Evolutionary conservation across 2,113 vertebrate genomes (phyloP), one percentile per base, ranked within the genome.

Genomic region (Notothenia coriiceps): DNA sequence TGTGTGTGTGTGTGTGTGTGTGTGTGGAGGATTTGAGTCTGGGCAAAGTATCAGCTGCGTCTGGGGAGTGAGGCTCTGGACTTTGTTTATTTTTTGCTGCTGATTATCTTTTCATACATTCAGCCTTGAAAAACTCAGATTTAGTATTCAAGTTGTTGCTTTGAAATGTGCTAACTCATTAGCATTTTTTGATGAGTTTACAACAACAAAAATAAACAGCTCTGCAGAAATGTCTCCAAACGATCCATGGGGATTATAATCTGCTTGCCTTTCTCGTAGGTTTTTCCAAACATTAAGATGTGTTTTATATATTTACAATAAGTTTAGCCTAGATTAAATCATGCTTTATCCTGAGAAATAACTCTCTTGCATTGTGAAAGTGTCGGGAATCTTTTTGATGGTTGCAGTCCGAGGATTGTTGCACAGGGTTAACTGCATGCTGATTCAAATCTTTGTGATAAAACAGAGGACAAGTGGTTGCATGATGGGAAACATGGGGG

Each of bases 31-130:
- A 87, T 90, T 79, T 78, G 25, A 77, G 33, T 70, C 49, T 72
- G 43, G 43, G 51, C 43, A 12, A n/a, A 59, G 20, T 44, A 44
- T 70, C 49, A 12, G 44, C 43, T 46, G 61, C 43, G 57, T 64
- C 77, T 74, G 51, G 3, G 22, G 70, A 74, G 18, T 3, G 2
- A 62, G 72, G 63, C 29, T 72, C 63, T 55, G 44, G 73, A 68
- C 29, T 76, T 66, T 85, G 77, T 83, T 50, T 78, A n/a, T 77
- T 59, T 80, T 80, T 71, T 54, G 52, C 43, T 29, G 54, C 59
- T 75, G 80, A 66, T 86, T 76, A 76, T 79, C 13, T 63, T 83
- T 81, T 62, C 52, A 74, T 62, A 55, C 50, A 76, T 78, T 72
- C 63, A 74, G 55, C 77, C 77, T 75, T 5, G 20, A 70, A 5